These are phyloP conservation scores for Cochlearius cochlearius DNA, from an alignment of 2,113 vertebrate species.

Conservation along the genomic window DNA sequence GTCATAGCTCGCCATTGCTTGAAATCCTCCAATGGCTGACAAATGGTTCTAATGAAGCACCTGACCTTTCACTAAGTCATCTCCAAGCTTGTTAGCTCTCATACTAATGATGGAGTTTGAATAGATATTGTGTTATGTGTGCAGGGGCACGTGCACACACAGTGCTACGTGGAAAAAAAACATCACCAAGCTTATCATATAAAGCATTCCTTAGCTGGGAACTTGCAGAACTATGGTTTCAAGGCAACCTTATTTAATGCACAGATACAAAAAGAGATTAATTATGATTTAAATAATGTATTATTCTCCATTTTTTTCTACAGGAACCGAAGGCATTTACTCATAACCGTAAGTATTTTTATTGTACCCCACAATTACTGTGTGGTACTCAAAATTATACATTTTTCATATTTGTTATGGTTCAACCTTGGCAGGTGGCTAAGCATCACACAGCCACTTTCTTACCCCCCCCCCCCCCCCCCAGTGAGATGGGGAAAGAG, in stretches of 20 bases:
- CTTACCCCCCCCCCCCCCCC: rapidly evolving
- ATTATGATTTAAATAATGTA: neutral
- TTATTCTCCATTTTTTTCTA: neutral
- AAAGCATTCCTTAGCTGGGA: neutral
- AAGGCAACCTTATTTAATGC: neutral
- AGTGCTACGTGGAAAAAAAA: neutral
- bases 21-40: neutral
- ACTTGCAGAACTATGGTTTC: neutral
- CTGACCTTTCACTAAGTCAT: conserved; percentile 45
- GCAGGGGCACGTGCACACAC: neutral
- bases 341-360: neutral
- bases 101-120: neutral
- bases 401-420: neutral
- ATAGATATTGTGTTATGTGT: neutral
- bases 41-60: conserved; percentile 18
- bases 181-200: neutral
- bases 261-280: neutral
- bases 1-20: neutral
- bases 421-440: neutral
- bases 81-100: conserved; percentile 11
- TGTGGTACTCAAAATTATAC: neutral
- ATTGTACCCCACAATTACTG: neutral
- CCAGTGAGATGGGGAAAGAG: neutral
- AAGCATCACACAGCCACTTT: neutral
- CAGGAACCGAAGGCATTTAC: neutral